Conservation (phyloP, 1,140 invertebrate species). For the Glossosoma conforme region DNA sequence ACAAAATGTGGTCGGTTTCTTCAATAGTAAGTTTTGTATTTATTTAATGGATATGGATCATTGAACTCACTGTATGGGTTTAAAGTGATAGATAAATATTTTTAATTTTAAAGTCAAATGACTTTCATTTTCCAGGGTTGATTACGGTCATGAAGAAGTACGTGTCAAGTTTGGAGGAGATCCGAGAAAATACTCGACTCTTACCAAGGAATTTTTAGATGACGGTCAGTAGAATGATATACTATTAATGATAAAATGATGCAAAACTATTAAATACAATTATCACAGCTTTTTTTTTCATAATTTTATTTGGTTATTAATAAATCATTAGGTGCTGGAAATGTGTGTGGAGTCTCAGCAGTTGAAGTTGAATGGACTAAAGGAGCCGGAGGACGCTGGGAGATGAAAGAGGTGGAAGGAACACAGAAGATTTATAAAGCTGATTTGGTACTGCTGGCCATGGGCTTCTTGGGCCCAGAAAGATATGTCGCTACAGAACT, state of each 20-base stretch:
- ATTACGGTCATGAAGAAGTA: conserved; percentile 98
- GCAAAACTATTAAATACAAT: no score
- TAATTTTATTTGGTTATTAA: no score
- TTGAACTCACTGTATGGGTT: no score
- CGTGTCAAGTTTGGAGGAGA: conserved; percentile 87
- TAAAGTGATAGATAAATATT: no score
- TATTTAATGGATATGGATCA: no score
- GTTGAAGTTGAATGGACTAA: conserved; percentile 91
- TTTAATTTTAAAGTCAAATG: no score
- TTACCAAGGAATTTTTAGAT: conserved; percentile 92
- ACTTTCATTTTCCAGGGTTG: conserved; percentile 61
- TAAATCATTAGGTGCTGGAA: conserved; percentile 52
- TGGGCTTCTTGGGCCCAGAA: conserved; percentile 98
- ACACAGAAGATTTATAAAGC: conserved; percentile 81
- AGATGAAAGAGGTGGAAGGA: conserved; percentile 84
- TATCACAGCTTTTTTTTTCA: no score
- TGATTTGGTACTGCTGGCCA: conserved; percentile 91
- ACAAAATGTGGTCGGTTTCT: no score
- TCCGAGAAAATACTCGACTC: conserved; percentile 88
- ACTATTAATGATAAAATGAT: no score
- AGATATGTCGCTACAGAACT: conserved; percentile 82
- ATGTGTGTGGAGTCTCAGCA: conserved; percentile 85
- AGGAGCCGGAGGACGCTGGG: conserved; percentile 88
- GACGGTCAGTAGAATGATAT: no score
- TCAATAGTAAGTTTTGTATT: no score